Evolutionary conservation across 1,140 invertebrate genomes (phyloP).

Genomic region (Drosophila jambulina): DNA sequence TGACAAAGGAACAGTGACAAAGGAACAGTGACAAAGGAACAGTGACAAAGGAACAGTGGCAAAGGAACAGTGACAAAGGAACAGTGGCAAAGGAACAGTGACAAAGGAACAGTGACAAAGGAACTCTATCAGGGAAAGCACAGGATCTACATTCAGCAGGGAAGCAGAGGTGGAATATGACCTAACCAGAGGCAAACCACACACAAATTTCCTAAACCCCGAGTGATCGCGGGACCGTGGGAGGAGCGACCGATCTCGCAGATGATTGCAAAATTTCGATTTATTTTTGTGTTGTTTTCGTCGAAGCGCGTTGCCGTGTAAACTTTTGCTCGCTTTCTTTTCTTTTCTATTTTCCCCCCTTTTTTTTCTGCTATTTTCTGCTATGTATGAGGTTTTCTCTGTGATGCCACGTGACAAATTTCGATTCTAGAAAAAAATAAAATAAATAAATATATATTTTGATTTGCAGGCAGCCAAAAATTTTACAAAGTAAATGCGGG

Average conservation of each 20-base stretch:
- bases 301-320: conserved; percentile 44
- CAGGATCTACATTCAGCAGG: not conserved
- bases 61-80: not conserved
- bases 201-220: no score
- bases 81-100: no score
- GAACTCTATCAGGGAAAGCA: not conserved
- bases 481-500: conserved; percentile 44
- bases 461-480: conserved; percentile 51
- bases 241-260: conserved; percentile 19
- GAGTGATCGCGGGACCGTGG: conserved; percentile 18
- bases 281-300: conserved; percentile 46
- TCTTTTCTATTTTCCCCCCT: not conserved
- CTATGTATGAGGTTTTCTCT: conserved; percentile 11
- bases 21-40: not conserved
- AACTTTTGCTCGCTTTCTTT: conserved; percentile 33
- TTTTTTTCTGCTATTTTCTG: not conserved
- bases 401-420: conserved; percentile 54
- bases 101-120: not conserved
- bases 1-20: not conserved
- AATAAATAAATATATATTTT: conserved; percentile 26
- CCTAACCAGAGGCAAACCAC: not conserved
- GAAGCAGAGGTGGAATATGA: not conserved
- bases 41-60: not conserved
- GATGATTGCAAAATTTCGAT: conserved; percentile 57
- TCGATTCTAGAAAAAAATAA: conserved; percentile 20